Conservation (phyloP, 2,888 invertebrate genomes). For the Campoletis raptor region DNA sequence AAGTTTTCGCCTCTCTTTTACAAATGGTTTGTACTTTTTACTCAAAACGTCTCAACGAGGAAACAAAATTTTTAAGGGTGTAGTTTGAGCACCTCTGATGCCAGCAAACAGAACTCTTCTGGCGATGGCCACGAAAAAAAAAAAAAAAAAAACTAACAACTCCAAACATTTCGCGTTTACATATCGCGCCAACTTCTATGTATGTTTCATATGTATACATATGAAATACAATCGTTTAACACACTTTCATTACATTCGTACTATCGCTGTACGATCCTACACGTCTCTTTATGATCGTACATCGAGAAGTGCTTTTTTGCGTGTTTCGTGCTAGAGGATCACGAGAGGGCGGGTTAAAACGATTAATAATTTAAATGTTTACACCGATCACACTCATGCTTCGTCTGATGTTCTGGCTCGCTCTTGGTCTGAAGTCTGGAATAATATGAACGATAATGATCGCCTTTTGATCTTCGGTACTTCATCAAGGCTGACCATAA, state of each 20-base stretch:
- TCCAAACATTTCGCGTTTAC: constrained; percentile 50
- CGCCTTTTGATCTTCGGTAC: not conserved
- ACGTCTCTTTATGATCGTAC: constrained; percentile 24
- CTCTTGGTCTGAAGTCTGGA: not conserved
- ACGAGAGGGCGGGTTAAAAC: constrained; percentile 20
- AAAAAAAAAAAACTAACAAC: constrained; percentile 45
- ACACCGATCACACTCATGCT: constrained; percentile 16
- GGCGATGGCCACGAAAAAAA: constrained; percentile 45
- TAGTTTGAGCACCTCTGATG: constrained; percentile 51
- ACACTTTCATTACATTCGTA: not conserved
- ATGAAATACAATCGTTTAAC: constrained; percentile 3
- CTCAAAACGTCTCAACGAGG: not conserved
- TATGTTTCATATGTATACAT: not conserved
- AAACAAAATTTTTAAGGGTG: not conserved
- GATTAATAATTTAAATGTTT: constrained; percentile 50
- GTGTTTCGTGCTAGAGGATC: constrained; percentile 27
- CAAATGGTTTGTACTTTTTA: not conserved
- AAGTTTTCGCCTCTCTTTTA: not conserved
- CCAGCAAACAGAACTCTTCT: constrained; percentile 30
- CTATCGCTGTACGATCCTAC: not conserved
- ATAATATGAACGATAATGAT: not conserved
- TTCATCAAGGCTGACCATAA: not conserved
- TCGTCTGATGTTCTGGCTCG: not conserved
- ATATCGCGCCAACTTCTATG: constrained; percentile 12
- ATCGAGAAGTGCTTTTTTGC: constrained; percentile 39